phyloP scores from a whole-genome alignment of 35 echinoderm and acorn worm genomes.

The Holothuria glaberrima region DNA sequence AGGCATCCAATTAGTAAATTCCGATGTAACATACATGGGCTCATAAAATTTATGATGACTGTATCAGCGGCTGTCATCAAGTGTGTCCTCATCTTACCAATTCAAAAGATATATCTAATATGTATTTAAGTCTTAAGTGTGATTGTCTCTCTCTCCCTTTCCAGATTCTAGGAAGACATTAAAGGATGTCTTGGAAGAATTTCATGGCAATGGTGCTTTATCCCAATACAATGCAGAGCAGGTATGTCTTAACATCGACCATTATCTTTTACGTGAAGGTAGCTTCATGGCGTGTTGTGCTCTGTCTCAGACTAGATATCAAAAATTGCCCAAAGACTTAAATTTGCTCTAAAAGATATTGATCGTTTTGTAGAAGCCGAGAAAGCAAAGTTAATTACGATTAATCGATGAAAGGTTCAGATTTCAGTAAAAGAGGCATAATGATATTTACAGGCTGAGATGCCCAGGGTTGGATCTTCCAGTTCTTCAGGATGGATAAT shows the following conservation, averaged over 20 bases:
- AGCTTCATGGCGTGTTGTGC: background rate
- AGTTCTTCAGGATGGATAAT: too few species aligned
- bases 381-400: constrained; percentile 13
- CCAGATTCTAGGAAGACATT: constrained; percentile 97
- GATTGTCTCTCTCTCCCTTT: constrained; percentile 2
- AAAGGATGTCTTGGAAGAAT: constrained; percentile 99
- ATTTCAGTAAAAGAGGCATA: background rate
- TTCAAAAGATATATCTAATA: too few species aligned
- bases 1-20: constrained; percentile 20
- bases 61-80: background rate
- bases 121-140: too few species aligned
- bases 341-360: constrained; percentile 33
- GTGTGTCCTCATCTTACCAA: background rate
- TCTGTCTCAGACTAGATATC: background rate
- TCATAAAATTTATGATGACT: too few species aligned
- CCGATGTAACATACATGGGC: background rate
- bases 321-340: background rate
- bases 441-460: too few species aligned
- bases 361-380: constrained; percentile 6
- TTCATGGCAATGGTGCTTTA: constrained; percentile 94
- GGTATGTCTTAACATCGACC: constrained; percentile 62
- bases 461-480: too few species aligned
- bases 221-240: constrained; percentile 99
- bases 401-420: constrained; percentile 19
- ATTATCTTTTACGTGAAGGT: too few species aligned